A percentile compares a stretch with the other conserved stretches of the same genome.
phyloP scores from a whole-genome alignment of 2,888 invertebrate species.

The Gymnosoma rotundatum region DNA sequence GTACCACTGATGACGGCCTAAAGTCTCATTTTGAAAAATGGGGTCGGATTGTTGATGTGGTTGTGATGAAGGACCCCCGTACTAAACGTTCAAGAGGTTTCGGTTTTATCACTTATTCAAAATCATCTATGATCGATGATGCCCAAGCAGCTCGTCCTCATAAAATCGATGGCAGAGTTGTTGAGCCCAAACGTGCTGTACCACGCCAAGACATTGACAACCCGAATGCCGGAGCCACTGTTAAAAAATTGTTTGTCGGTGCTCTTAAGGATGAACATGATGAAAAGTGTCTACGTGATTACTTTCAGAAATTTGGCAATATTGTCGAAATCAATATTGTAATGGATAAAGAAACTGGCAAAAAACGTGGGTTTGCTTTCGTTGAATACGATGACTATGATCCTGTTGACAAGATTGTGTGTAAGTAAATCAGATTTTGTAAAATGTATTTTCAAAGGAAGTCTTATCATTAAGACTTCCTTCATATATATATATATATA shows the following conservation, averaged over 20 bases:
- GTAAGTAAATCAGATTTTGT: constrained; percentile 84
- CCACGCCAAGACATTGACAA: constrained; percentile 95
- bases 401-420: constrained; percentile 89
- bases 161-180: constrained; percentile 94
- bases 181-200: constrained; percentile 98
- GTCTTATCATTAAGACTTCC: no score
- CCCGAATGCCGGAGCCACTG: constrained; percentile 96
- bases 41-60: constrained; percentile 98
- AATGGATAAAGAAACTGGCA: constrained; percentile 55
- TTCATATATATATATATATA: no score
- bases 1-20: constrained; percentile 95
- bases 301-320: constrained; percentile 92
- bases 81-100: constrained; percentile 98
- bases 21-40: constrained; percentile 97
- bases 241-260: constrained; percentile 97
- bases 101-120: constrained; percentile 98
- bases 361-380: constrained; percentile 59
- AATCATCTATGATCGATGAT: constrained; percentile 97
- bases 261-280: constrained; percentile 96
- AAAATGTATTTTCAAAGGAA: no score
- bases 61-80: constrained; percentile 98
- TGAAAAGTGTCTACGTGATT: constrained; percentile 92
- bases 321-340: constrained; percentile 83
- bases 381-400: constrained; percentile 57
- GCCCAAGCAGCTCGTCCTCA: constrained; percentile 95